Percentiles rank a stretch among this genome's conserved stretches.
phyloP scores from a whole-genome alignment of 1,140 invertebrate genomes.

The Drosophila orena region DNA sequence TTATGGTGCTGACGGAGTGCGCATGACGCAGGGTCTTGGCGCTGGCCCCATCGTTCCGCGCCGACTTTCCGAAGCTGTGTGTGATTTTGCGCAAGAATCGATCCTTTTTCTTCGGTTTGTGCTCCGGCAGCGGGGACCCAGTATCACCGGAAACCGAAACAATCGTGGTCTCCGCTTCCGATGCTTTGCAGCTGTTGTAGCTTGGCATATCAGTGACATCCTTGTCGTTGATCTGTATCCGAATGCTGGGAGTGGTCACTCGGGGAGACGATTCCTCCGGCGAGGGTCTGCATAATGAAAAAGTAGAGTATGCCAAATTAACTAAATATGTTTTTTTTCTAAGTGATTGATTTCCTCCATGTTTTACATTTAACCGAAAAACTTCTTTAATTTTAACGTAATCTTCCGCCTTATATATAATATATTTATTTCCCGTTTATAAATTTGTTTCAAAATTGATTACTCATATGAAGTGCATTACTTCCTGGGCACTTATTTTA shows the following conservation, averaged over 20 bases:
- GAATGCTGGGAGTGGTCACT: conserved; percentile 69
- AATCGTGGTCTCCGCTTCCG: conserved; percentile 34
- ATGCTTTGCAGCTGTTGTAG: conserved; percentile 30
- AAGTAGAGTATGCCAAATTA: neutral
- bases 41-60: conserved; percentile 22
- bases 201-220: conserved; percentile 62
- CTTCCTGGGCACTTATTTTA: neutral
- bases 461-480: conserved; percentile 1
- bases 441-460: neutral
- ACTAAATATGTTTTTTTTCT: neutral
- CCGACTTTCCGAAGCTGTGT: conserved; percentile 38
- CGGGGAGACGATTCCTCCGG: conserved; percentile 34
- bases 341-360: neutral
- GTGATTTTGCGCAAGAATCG: conserved; percentile 52
- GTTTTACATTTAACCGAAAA: neutral
- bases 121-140: conserved; percentile 56
- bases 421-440: neutral
- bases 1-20: conserved; percentile 67
- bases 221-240: conserved; percentile 61
- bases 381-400: neutral
- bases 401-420: neutral
- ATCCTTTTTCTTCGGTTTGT: conserved; percentile 51
- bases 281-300: conserved; percentile 29
- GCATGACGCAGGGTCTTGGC: conserved; percentile 58
- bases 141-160: conserved; percentile 45